Percentiles rank a stretch among this genome's conserved stretches.
Evolutionary conservation across 2,113 vertebrate species (phyloP).

Genomic region (Vimba vimba): DNA sequence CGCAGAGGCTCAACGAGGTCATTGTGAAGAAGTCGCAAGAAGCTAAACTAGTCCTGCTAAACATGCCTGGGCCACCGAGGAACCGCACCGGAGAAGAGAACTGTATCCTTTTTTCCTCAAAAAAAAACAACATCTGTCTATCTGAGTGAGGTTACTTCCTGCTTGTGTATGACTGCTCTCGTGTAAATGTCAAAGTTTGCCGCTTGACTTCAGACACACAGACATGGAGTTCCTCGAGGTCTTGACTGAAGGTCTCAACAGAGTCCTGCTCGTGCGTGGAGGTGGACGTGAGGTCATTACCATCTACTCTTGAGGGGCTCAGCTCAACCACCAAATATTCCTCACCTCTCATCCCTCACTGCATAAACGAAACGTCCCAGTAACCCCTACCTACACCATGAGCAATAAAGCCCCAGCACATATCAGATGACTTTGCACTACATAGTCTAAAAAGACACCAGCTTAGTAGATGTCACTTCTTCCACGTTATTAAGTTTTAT

Average conservation of each 20-base stretch:
- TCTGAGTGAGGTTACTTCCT: neutral
- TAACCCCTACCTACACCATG: conserved; percentile 47
- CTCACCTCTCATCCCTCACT: conserved; percentile 37
- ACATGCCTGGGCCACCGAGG: conserved; percentile 96
- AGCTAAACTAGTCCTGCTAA: conserved; percentile 93
- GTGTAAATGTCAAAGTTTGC: neutral
- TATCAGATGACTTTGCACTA: conserved; percentile 62
- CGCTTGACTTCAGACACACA: conserved; percentile 78
- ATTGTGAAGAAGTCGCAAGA: conserved; percentile 94
- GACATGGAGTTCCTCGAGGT: conserved; percentile 99
- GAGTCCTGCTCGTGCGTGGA: conserved; percentile 94
- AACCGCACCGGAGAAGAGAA: conserved; percentile 94
- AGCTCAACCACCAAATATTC: conserved; percentile 4
- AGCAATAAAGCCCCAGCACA: conserved; percentile 59
- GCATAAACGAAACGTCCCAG: conserved; percentile 38
- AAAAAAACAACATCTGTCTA: neutral
- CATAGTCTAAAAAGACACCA: conserved; percentile 56
- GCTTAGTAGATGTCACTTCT: conserved; percentile 51
- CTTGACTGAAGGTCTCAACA: conserved; percentile 93
- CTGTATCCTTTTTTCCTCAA: conserved; percentile 86
- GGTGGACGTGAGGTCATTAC: conserved; percentile 98
- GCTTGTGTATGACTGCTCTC: neutral
- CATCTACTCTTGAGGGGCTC: conserved; percentile 92
- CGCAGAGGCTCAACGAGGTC: conserved; percentile 91
- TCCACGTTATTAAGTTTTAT: neutral